Conservation (phyloP, 2,113 vertebrate genomes). For the Neogobius melanostomus region DNA sequence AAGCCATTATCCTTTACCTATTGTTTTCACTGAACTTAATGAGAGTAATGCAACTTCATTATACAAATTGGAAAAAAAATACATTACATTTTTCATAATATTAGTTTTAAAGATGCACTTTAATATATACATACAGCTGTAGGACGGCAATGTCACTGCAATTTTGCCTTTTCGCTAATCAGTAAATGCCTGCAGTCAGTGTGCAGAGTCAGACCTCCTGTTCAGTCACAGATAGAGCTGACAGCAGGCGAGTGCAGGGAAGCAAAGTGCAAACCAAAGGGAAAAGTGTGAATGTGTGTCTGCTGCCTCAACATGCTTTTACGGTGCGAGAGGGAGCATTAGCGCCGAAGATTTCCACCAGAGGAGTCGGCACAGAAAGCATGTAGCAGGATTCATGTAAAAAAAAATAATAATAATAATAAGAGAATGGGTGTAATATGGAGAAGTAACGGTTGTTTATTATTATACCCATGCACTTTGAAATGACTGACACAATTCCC, state of each 20-base stretch:
- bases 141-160: neutral
- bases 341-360: constrained; percentile 46
- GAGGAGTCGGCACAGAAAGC: constrained; percentile 22
- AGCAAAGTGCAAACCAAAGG: constrained; percentile 19
- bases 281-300: constrained; percentile 32
- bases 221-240: constrained; percentile 31
- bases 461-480: neutral
- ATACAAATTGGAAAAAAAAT: neutral
- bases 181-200: constrained; percentile 4
- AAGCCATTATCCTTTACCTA: too few species aligned
- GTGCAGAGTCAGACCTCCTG: constrained; percentile 20
- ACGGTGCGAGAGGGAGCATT: constrained; percentile 28
- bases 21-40: too few species aligned
- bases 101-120: neutral
- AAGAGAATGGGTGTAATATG: neutral
- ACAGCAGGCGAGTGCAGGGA: constrained; percentile 20
- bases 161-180: neutral
- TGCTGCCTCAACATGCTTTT: constrained; percentile 31
- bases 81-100: neutral
- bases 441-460: neutral
- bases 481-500: neutral
- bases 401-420: neutral
- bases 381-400: neutral
- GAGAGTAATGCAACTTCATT: too few species aligned
- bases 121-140: neutral